Conservation (phyloP, 2,888 invertebrate genomes). For the Leptogaster cylindrica region DNA sequence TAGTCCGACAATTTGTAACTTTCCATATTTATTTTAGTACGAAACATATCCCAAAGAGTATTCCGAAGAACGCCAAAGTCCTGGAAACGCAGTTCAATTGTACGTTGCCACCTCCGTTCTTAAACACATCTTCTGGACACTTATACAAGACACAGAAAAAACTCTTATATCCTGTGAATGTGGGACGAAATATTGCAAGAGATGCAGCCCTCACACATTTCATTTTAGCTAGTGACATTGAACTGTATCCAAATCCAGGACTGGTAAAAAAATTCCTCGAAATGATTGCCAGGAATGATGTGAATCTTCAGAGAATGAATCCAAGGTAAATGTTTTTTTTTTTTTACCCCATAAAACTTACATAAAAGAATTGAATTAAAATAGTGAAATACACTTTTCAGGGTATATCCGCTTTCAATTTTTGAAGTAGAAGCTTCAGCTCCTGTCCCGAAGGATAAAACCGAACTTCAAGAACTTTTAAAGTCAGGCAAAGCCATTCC, state of each 20-base stretch:
- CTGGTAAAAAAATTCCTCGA: conserved; percentile 81
- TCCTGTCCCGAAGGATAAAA: conserved; percentile 75
- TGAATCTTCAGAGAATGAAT: conserved; percentile 68
- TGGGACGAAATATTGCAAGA: conserved; percentile 87
- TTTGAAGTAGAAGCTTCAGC: conserved; percentile 80
- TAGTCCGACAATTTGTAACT: conserved; percentile 79
- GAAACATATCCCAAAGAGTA: conserved; percentile 80
- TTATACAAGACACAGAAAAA: conserved; percentile 82
- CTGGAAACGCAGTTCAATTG: conserved; percentile 74
- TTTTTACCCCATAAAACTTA: too few species aligned
- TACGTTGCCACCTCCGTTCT: conserved; percentile 72
- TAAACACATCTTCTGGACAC: conserved; percentile 68
- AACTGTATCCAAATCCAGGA: conserved; percentile 86
- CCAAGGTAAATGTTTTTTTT: conserved; percentile 63
- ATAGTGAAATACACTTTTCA: conserved; percentile 50
- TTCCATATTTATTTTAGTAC: conserved; percentile 90
- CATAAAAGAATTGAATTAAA: neutral
- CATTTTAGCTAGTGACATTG: conserved; percentile 86
- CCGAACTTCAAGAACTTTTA: conserved; percentile 75
- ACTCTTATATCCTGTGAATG: conserved; percentile 87
- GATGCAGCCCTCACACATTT: conserved; percentile 82
- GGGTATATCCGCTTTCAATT: conserved; percentile 87
- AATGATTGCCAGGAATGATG: conserved; percentile 78
- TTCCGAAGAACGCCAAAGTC: conserved; percentile 71
- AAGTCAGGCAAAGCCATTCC: conserved; percentile 81